Conservation (phyloP, 2,888 invertebrate species). For the Achlya flavicornis region DNA sequence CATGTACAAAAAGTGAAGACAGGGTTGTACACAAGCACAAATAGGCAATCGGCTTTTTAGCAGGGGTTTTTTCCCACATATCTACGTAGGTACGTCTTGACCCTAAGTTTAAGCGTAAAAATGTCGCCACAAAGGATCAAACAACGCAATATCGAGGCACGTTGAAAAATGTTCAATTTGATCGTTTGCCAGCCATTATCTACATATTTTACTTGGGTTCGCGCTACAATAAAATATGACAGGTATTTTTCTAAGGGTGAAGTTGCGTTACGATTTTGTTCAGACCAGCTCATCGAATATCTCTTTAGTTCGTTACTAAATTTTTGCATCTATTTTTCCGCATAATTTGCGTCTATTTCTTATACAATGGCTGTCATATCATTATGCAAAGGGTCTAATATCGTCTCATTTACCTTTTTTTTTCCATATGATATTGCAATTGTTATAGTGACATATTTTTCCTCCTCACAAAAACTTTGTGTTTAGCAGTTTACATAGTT, state of each 20-base stretch:
- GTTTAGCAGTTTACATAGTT: too few relatives aligned
- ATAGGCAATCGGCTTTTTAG: not conserved
- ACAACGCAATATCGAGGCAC: slow-evolving; percentile 1
- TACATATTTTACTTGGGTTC: slow-evolving; percentile 10
- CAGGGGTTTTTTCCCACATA: not conserved
- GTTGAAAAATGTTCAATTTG: slow-evolving; percentile 12
- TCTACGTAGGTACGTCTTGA: not conserved
- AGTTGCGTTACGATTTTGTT: not conserved
- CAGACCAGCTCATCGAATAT: not conserved
- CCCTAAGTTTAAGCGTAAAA: slow-evolving; percentile 7
- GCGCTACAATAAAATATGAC: slow-evolving; percentile 9
- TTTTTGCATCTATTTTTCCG: not conserved
- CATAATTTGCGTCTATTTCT: too few relatives aligned
- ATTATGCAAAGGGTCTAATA: too few relatives aligned
- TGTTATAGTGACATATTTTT: too few relatives aligned
- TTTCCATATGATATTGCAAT: too few relatives aligned
- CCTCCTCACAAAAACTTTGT: too few relatives aligned
- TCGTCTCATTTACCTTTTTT: too few relatives aligned
- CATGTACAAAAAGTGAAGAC: not conserved
- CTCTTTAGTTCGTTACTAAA: too few relatives aligned
- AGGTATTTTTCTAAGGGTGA: slow-evolving; percentile 10
- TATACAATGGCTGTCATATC: too few relatives aligned
- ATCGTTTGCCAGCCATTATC: slow-evolving; percentile 5
- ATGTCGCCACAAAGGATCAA: slow-evolving; percentile 9
- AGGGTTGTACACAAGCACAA: not conserved